Percentiles rank a stretch among this genome's conserved stretches.
Evolutionary conservation across 2,797 vertebrate species (phyloP).

Genomic region (Anniella stebbinsi): DNA sequence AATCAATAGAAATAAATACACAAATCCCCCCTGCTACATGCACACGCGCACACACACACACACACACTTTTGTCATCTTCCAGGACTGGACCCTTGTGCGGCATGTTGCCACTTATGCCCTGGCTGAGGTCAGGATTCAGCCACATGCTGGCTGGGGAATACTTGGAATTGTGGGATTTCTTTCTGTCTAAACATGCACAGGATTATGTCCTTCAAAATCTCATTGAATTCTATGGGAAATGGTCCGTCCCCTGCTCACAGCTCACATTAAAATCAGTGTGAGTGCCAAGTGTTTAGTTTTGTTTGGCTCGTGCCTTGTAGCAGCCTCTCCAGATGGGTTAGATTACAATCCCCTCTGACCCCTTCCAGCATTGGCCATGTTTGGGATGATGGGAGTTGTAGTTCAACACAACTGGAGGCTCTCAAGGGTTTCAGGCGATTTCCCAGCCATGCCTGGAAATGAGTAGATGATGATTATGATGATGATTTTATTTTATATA

Average conservation of each 20-base stretch:
- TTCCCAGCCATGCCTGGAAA: background rate
- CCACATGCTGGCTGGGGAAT: too few species aligned
- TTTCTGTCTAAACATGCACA: too few species aligned
- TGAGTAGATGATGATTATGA: background rate
- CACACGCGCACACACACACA: background rate
- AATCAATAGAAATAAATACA: background rate
- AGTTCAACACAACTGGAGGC: background rate
- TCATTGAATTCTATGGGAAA: background rate
- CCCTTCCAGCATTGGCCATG: background rate
- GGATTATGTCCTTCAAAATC: background rate
- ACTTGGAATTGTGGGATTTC: too few species aligned
- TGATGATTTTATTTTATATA: too few species aligned
- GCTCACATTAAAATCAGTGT: background rate
- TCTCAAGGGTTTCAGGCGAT: background rate
- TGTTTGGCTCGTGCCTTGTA: background rate
- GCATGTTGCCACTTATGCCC: background rate
- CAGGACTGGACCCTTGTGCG: background rate
- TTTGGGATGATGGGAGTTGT: background rate
- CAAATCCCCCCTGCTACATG: too few species aligned
- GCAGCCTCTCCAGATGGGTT: background rate
- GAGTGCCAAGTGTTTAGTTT: background rate
- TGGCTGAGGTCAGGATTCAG: background rate
- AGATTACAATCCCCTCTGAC: background rate
- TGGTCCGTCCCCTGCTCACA: background rate
- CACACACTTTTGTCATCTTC: background rate